Evolutionary conservation across 1,140 invertebrate species (phyloP).

Genomic region (Achatina immaculata): DNA sequence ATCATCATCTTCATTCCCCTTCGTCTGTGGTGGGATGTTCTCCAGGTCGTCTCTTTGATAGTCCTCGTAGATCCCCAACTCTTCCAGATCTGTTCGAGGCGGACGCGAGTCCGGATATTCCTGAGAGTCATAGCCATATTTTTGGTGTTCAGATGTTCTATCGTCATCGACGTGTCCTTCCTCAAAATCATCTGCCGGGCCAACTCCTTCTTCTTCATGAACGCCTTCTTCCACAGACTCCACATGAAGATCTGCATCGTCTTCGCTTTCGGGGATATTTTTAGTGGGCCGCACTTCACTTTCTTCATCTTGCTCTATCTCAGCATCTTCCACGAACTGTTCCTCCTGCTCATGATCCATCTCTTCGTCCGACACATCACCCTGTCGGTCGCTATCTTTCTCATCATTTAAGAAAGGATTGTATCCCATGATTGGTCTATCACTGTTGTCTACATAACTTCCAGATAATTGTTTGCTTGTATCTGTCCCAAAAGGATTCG

Average conservation of each 20-base stretch:
- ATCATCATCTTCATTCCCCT: not conserved
- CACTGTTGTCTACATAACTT: not conserved
- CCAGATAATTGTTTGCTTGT: not conserved
- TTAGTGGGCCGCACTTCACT: not conserved
- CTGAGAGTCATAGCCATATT: not conserved
- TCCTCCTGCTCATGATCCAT: not conserved
- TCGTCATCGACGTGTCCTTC: not conserved
- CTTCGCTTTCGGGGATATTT: not conserved
- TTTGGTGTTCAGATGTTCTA: not conserved
- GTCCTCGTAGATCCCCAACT: not conserved
- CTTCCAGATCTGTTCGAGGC: not conserved
- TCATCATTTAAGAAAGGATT: slow-evolving; percentile 23
- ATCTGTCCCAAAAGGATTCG: not conserved
- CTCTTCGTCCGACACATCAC: not conserved
- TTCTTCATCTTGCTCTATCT: not conserved
- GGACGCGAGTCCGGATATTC: not conserved
- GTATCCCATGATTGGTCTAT: slow-evolving; percentile 17
- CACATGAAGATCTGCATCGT: not conserved
- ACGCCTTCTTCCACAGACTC: not conserved
- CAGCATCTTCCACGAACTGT: too few species aligned
- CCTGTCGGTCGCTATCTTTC: not conserved
- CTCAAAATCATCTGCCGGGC: not conserved
- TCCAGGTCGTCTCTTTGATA: not conserved
- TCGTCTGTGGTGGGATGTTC: not conserved
- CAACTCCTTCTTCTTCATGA: not conserved